Evolutionary conservation across 2,888 invertebrate species (phyloP), one percentile per base, ranked within the genome.

Genomic region (Uloborus plumipes): DNA sequence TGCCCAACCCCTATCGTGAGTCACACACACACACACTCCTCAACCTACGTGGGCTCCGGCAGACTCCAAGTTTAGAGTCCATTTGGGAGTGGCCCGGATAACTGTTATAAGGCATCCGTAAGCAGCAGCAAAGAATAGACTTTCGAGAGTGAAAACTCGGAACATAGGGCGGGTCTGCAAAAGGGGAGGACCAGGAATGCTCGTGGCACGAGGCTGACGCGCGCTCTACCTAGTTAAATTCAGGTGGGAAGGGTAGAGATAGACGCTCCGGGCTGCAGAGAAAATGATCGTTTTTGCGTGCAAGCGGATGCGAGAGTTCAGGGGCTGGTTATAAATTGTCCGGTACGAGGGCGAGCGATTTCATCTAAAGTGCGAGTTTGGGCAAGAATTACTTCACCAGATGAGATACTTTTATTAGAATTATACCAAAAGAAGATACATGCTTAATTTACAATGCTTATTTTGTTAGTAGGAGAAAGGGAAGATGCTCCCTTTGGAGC

Each of bases 141-240:
- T 9, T 39, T 39, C 39, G 39, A 39, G 39, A 39, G 39, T 39
- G 39, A 39, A 39, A 39, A 39, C 39, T 39, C 61, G 62, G 67
- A n/a, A 69, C 51, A 14, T 18, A 39, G 39, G 39, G 39, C 16
- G 61, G 26, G 18, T 22, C 26, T 31, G 20, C 61, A 31, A 26
- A 61, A 65, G 64, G 65, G 55, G 65, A 75, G 65, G 81, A 64
- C 26, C 47, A 72, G 55, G 61, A 66, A 66, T 62, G 81, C 69
- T 58, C 66, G 51, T 74, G 81, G 81, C 81, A 82, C 81, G 81
- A 49, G 81, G 76, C 81, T 67, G 81, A 66, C 81, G 81, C 75
- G 81, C 81, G 81, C 81, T 69, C 79, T 65, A 65, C 71, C 80
- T 81, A 66, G 80, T 81, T 81, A 81, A 69, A 64, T 79, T 74